Percentiles rank a stretch among this genome's conserved stretches.
Evolutionary conservation across 1,140 invertebrate species (phyloP).

Genomic region (Hesperophylax magnus): DNA sequence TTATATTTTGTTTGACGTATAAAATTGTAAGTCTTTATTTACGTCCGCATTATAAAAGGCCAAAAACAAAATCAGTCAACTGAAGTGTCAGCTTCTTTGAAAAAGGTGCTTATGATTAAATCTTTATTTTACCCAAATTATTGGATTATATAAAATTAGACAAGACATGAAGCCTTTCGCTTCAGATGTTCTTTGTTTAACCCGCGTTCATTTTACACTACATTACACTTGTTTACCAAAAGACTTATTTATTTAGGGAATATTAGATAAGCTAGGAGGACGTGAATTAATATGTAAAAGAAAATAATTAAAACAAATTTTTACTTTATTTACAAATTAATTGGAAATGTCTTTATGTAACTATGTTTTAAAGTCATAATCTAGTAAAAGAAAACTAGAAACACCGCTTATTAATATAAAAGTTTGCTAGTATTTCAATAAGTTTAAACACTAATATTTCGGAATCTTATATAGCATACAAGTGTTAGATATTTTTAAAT

Average conservation of each 20-base stretch:
- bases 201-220: conserved; percentile 31
- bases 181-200: conserved; percentile 25
- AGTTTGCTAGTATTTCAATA: no score
- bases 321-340: no score
- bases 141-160: conserved; percentile 46
- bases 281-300: background rate
- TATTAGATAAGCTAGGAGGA: background rate
- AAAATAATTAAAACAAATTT: no score
- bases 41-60: background rate
- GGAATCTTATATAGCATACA: no score
- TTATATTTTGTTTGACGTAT: conserved; percentile 46
- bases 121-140: conserved; percentile 56
- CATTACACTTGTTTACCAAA: conserved; percentile 32
- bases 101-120: conserved; percentile 55
- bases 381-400: no score
- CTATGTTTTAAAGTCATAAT: no score
- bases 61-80: conserved; percentile 48
- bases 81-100: conserved; percentile 54
- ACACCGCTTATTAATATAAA: no score
- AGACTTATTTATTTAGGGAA: conserved; percentile 1
- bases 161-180: conserved; percentile 33
- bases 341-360: no score
- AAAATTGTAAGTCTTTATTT: conserved; percentile 25
- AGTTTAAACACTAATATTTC: no score
- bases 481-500: no score